A percentile compares a stretch with the other conserved stretches of the same genome.
Evolutionary conservation across 2,888 invertebrate genomes (phyloP).

Genomic region (Amphipoea oculea): DNA sequence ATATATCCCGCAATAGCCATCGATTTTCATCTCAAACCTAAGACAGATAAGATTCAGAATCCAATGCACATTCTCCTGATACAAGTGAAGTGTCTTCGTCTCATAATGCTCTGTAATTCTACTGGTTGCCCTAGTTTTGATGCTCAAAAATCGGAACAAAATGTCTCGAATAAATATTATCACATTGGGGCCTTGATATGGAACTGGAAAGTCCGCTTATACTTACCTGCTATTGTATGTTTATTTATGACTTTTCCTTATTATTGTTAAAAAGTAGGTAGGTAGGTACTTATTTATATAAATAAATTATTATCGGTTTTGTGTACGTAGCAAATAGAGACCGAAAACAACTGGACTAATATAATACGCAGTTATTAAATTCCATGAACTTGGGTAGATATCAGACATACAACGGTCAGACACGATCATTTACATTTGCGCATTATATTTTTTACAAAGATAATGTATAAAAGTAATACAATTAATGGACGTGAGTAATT

Average conservation of each 20-base stretch:
- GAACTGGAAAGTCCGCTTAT: not conserved
- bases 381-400: constrained; percentile 64
- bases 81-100: constrained; percentile 42
- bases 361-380: constrained; percentile 62
- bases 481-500: constrained; percentile 40
- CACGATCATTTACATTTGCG: constrained; percentile 43
- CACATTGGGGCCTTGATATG: constrained; percentile 2
- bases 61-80: constrained; percentile 3
- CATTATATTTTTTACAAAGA: constrained; percentile 51
- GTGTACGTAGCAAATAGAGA: constrained; percentile 26
- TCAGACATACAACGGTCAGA: constrained; percentile 54
- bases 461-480: constrained; percentile 40
- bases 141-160: constrained; percentile 31
- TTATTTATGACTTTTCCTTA: constrained; percentile 11
- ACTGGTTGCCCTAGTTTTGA: constrained; percentile 50
- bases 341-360: constrained; percentile 49
- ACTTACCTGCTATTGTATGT: not conserved
- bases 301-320: constrained; percentile 37
- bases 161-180: constrained; percentile 30
- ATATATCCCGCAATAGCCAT: constrained; percentile 63
- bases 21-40: constrained; percentile 69
- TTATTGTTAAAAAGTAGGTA: constrained; percentile 28
- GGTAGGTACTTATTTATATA: not conserved
- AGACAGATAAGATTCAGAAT: constrained; percentile 53
- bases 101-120: constrained; percentile 51